These are phyloP conservation scores for Copidosoma aretas DNA, from an alignment of 2,888 invertebrate species.

Conservation along the genomic window DNA sequence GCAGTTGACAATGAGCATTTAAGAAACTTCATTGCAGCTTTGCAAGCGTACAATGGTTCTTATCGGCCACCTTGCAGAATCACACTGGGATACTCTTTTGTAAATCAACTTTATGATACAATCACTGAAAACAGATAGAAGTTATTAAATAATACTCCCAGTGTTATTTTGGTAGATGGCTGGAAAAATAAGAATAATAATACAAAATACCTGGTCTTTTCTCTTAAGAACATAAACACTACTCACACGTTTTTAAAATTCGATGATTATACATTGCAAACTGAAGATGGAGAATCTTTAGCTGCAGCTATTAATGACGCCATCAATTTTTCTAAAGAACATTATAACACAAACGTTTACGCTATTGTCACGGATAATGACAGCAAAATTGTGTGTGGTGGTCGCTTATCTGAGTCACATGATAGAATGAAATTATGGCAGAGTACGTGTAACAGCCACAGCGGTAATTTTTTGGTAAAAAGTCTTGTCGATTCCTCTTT, in stretches of 20 bases:
- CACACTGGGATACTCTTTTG: background rate
- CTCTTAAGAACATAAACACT: background rate
- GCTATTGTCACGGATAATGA: conserved; percentile 1
- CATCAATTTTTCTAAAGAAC: background rate
- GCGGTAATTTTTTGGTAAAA: background rate
- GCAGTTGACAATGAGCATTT: background rate
- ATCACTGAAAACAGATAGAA: background rate
- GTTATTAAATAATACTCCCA: background rate
- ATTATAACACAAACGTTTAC: background rate
- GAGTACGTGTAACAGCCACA: background rate
- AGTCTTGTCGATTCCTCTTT: background rate
- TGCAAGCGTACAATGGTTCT: background rate
- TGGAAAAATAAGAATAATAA: conserved; percentile 1
- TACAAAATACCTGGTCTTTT: background rate
- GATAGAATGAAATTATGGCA: background rate
- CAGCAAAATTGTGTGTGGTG: conserved; percentile 2
- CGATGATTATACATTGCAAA: background rate
- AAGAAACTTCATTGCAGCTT: background rate
- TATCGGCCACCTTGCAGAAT: background rate
- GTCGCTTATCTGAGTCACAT: background rate
- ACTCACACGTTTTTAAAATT: background rate
- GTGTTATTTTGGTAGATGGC: background rate
- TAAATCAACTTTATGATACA: background rate
- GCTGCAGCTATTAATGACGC: background rate
- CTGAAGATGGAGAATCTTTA: conserved; percentile 7